These are phyloP conservation scores for Apogon hyalosoma DNA, from an alignment of 2,797 vertebrate species.

Conservation along the genomic window DNA sequence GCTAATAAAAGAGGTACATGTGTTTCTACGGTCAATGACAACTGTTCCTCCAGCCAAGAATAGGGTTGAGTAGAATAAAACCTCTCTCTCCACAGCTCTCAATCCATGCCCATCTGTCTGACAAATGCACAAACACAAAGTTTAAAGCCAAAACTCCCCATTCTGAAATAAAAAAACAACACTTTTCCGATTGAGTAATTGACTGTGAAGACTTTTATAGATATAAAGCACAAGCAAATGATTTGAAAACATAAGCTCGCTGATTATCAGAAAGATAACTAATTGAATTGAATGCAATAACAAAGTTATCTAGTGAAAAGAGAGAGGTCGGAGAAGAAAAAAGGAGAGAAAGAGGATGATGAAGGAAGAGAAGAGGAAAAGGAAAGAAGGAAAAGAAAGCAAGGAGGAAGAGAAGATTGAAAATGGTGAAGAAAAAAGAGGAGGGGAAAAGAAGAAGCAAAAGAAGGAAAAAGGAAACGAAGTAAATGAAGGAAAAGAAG, in stretches of 20 bases:
- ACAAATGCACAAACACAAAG: slow-evolving; percentile 33
- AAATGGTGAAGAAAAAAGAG: too few relatives aligned
- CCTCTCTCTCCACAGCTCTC: slow-evolving; percentile 1
- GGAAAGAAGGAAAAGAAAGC: too few relatives aligned
- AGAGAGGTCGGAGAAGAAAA: too few relatives aligned
- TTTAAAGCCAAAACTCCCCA: slow-evolving; percentile 14
- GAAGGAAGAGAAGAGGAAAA: too few relatives aligned
- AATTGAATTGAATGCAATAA: slow-evolving; percentile 14
- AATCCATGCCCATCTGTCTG: neutral
- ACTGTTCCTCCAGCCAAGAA: slow-evolving; percentile 62
- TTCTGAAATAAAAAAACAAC: neutral
- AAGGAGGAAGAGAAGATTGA: too few relatives aligned
- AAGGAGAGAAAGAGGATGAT: slow-evolving; percentile 1
- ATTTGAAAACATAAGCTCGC: slow-evolving; percentile 12
- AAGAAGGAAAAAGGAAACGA: too few relatives aligned
- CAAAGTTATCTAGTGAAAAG: neutral
- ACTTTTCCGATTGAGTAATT: neutral
- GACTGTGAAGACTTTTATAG: neutral
- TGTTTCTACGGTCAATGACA: slow-evolving; percentile 57
- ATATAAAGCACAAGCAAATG: neutral
- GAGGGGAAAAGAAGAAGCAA: too few relatives aligned
- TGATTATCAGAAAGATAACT: slow-evolving; percentile 21
- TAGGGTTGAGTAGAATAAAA: slow-evolving; percentile 54
- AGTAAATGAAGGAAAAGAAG: too few relatives aligned
- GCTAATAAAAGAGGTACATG: slow-evolving; percentile 68